Percentiles rank a stretch among this genome's conserved stretches.
Conservation (phyloP, 2,888 invertebrate species). For the Drosophila nr. fundita region DNA sequence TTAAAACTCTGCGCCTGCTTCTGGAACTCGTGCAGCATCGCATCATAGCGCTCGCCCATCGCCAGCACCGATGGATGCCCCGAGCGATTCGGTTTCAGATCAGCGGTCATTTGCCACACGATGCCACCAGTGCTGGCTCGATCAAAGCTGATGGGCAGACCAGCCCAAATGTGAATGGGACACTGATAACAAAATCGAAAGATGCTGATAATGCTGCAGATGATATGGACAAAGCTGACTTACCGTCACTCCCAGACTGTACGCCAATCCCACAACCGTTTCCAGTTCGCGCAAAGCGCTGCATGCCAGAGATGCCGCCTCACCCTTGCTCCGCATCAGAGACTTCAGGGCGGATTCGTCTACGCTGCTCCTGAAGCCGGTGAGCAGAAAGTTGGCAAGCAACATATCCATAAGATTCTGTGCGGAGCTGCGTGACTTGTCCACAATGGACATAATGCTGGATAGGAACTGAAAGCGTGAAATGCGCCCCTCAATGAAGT, state of each 20-base stretch:
- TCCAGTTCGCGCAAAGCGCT: slow-evolving; percentile 91
- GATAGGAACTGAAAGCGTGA: slow-evolving; percentile 90
- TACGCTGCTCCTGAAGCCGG: slow-evolving; percentile 78
- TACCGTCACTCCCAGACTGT: slow-evolving; percentile 91
- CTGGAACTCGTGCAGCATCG: slow-evolving; percentile 90
- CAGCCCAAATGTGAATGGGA: slow-evolving; percentile 85
- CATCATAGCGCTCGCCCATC: slow-evolving; percentile 95
- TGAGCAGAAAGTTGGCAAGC: slow-evolving; percentile 80
- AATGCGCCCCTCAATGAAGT: slow-evolving; percentile 86
- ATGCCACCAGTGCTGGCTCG: slow-evolving; percentile 86
- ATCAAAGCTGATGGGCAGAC: slow-evolving; percentile 86
- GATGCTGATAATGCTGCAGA: background rate
- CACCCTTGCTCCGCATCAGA: slow-evolving; percentile 89
- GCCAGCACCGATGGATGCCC: slow-evolving; percentile 90
- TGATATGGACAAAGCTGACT: slow-evolving; percentile 53
- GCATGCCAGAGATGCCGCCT: slow-evolving; percentile 88
- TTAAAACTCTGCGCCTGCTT: slow-evolving; percentile 84
- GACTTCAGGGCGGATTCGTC: slow-evolving; percentile 84
- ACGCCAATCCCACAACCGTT: slow-evolving; percentile 89
- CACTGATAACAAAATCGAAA: slow-evolving; percentile 85
- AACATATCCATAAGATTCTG: slow-evolving; percentile 82
- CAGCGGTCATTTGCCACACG: slow-evolving; percentile 87
- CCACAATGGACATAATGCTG: slow-evolving; percentile 88
- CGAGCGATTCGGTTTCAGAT: slow-evolving; percentile 83
- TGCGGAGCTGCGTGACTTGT: slow-evolving; percentile 84